Base-by-base conservation (phyloP, 2,888 invertebrate genomes). In the Pollenia amentaria region DNA sequence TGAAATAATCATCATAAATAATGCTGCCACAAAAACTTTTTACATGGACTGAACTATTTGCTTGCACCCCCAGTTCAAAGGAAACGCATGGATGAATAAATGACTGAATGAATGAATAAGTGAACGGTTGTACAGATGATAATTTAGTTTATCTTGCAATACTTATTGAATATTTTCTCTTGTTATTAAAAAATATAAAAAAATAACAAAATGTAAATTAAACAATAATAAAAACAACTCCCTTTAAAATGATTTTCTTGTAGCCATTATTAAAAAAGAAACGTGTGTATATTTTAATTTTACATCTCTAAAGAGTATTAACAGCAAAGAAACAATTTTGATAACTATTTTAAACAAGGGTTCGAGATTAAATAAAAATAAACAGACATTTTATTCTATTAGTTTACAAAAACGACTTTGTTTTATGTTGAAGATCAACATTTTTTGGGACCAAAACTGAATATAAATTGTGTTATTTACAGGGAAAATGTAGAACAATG, bases 201-300 rank as follows among this genome's bases (percentile, higher is more conserved):
- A 44, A 51, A 75, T 60, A 82, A 76, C 51, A 76, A 87, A 83
- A 87, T 83, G 83, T 83, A 83, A 86, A 86, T 83, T 80, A 65
- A 83, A 86, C 70, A 86, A 86, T 79, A 86, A 86, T 57, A 76
- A 70, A 75, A 70, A 70, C 64, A 73, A 75, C 64, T 70, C 65
- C 62, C 53, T 53, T 7, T 64, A 65, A 69, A 11, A 10, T 72
- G n/a, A 38, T 76, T 69, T 60, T 60, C 3, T 53, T 64, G 51
- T 70, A 12, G 21, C 16, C 29, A 29, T 29, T 29, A 51, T 70
- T 70, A 51, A 51, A 53, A 29, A 29, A 53, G 3, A 53, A 18
- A 42, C n/a, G 7, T 18, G 11, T 21, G 14, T 3, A 21, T 48
- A 62, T 79, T 70, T 44, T 70, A 21, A 60, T 79, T 70, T 79